Percentiles rank a stretch among this genome's conserved stretches.
These are phyloP conservation scores for Danaus melanippus DNA, from an alignment of 1,140 invertebrate genomes.

Conservation along the genomic window DNA sequence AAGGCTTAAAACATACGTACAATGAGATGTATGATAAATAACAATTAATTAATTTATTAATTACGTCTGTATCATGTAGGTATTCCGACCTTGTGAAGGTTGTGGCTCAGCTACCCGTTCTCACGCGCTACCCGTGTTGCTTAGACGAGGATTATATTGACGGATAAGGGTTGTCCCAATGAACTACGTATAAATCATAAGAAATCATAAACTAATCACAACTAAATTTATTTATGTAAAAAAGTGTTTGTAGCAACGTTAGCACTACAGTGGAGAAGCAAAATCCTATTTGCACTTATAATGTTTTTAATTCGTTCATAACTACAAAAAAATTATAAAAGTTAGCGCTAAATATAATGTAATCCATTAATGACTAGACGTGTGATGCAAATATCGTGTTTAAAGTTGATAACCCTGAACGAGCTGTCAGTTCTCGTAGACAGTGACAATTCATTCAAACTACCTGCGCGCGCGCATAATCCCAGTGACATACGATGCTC, in stretches of 20 bases:
- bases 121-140: conserved; percentile 54
- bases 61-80: conserved; percentile 4
- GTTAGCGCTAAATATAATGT: too few species aligned
- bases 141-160: conserved; percentile 33
- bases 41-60: neutral
- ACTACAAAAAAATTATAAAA: too few species aligned
- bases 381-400: too few species aligned
- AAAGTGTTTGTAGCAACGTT: too few species aligned
- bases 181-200: neutral
- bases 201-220: too few species aligned
- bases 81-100: conserved; percentile 26
- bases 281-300: too few species aligned
- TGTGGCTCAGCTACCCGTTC: conserved; percentile 37
- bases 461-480: conserved; percentile 64
- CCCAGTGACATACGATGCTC: conserved; percentile 47
- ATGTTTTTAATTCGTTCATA: too few species aligned
- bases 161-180: conserved; percentile 24
- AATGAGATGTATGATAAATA: conserved; percentile 1
- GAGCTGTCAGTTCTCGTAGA: conserved; percentile 39
- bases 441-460: conserved; percentile 66
- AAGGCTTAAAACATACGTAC: neutral
- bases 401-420: conserved; percentile 33
- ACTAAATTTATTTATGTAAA: too few species aligned
- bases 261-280: too few species aligned
- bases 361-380: too few species aligned